Percentiles rank a stretch among this genome's conserved stretches.
These are phyloP conservation scores for Eriocheir sinensis DNA, from an alignment of 1,140 invertebrate genomes.

Conservation along the genomic window DNA sequence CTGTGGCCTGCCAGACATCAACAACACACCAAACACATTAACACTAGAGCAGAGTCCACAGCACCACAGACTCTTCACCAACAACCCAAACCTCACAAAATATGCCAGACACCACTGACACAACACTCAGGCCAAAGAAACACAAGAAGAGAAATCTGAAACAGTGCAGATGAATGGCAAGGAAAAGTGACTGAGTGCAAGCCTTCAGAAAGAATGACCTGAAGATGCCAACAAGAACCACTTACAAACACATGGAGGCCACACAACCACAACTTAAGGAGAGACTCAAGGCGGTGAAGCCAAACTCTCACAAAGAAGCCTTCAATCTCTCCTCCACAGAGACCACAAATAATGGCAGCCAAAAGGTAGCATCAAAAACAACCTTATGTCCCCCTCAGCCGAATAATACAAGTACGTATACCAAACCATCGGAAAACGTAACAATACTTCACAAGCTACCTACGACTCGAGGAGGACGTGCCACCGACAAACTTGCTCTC, in stretches of 20 bases:
- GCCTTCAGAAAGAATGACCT: neutral
- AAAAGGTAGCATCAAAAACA: neutral
- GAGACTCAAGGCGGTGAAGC: conserved; percentile 11
- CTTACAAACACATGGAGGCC: neutral
- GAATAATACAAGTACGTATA: conserved; percentile 4
- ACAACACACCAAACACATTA: neutral
- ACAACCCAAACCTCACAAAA: neutral
- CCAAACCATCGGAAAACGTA: conserved; percentile 4
- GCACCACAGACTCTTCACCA: neutral
- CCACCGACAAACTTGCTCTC: conserved; percentile 89
- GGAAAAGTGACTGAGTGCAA: neutral
- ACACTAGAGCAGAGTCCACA: neutral
- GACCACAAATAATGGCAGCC: neutral
- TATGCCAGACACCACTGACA: neutral
- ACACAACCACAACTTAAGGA: neutral
- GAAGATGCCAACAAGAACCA: conserved; percentile 3
- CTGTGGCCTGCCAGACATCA: neutral
- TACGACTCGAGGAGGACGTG: conserved; percentile 86
- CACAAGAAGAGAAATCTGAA: neutral
- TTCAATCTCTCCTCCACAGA: neutral
- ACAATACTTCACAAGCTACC: neutral
- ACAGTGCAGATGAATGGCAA: neutral
- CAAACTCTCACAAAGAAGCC: neutral
- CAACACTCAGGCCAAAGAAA: neutral
- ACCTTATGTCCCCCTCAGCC: neutral